These are phyloP conservation scores for Ophioderma brevispina DNA, from an alignment of 35 echinoderm and acorn worm species.

Conservation along the genomic window DNA sequence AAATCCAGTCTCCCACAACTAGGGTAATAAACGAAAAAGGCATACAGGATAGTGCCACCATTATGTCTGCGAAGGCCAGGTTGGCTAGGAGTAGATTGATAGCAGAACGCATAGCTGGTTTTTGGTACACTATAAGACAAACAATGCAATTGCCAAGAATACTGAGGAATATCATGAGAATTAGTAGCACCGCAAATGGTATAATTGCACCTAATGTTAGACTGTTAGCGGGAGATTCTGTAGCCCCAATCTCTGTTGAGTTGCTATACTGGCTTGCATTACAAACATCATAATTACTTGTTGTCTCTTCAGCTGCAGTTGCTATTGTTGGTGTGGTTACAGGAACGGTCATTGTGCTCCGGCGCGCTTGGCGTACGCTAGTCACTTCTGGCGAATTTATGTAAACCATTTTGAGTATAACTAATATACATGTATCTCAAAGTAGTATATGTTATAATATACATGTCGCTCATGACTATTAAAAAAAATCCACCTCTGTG, in stretches of 20 bases:
- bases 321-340: not conserved
- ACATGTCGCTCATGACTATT: too few relatives aligned
- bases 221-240: not conserved
- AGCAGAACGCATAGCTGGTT: slow-evolving; percentile 97
- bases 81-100: slow-evolving; percentile 99
- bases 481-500: too few relatives aligned
- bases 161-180: slow-evolving; percentile 88
- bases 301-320: not conserved
- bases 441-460: too few relatives aligned
- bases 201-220: slow-evolving; percentile 45
- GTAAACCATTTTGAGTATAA: not conserved
- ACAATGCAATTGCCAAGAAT: slow-evolving; percentile 94
- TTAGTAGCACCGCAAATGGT: slow-evolving; percentile 57
- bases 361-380: not conserved
- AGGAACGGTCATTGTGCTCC: not conserved
- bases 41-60: slow-evolving; percentile 85
- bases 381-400: not conserved
- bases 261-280: not conserved
- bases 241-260: not conserved
- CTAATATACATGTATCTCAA: too few relatives aligned
- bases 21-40: slow-evolving; percentile 82
- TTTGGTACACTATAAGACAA: slow-evolving; percentile 97
- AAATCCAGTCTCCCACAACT: slow-evolving; percentile 50
- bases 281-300: not conserved
- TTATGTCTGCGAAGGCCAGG: slow-evolving; percentile 96